Evolutionary conservation across 2,797 vertebrate species (phyloP).

Genomic region (Rhynchonycteris naso): DNA sequence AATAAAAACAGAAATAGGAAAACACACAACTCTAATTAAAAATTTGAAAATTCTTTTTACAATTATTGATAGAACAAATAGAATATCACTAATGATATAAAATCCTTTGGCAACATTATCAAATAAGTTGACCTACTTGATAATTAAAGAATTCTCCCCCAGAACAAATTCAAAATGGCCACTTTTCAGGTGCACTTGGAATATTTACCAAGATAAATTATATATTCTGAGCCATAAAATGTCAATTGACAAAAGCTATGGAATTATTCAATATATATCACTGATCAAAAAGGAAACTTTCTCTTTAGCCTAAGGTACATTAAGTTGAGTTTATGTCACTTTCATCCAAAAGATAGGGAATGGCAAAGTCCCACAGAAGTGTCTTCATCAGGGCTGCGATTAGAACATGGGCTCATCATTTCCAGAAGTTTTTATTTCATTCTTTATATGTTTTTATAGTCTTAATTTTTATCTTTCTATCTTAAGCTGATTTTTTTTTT

Average conservation of each 20-base stretch:
- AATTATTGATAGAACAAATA: neutral
- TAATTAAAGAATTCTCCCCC: neutral
- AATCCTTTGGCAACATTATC: neutral
- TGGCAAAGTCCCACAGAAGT: neutral
- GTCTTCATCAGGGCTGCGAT: neutral
- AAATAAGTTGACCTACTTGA: neutral
- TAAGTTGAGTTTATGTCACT: neutral
- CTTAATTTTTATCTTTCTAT: neutral
- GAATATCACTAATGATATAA: neutral
- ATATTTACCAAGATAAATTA: neutral
- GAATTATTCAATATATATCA: neutral
- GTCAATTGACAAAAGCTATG: neutral
- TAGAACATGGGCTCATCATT: neutral
- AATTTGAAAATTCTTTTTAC: neutral
- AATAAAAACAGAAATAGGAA: neutral
- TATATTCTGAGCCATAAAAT: neutral
- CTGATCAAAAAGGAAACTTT: neutral
- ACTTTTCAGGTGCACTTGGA: neutral
- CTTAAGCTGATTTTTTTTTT: neutral
- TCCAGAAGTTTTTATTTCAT: neutral
- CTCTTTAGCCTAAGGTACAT: neutral
- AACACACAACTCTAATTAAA: neutral
- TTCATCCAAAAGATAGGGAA: neutral
- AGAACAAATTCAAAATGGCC: neutral
- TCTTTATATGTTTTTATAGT: neutral